phyloP scores from a whole-genome alignment of 2,888 invertebrate species.

The Beris chalybata region DNA sequence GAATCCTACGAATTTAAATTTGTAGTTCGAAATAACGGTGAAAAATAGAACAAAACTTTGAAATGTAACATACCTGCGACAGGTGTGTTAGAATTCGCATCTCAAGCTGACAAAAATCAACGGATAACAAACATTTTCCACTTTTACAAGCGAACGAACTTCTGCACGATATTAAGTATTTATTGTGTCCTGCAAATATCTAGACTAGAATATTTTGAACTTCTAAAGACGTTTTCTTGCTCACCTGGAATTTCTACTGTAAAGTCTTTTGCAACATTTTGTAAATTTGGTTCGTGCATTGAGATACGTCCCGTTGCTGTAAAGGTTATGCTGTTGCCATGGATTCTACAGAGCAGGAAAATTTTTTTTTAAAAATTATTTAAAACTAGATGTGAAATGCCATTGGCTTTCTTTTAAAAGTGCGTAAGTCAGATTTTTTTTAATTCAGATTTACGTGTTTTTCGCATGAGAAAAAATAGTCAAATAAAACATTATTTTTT shows the following conservation, averaged over 20 bases:
- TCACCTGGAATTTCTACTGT: conserved; percentile 54
- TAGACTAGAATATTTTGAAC: background rate
- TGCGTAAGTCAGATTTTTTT: too few species aligned
- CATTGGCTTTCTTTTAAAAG: too few species aligned
- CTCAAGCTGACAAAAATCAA: conserved; percentile 96
- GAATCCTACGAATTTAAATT: conserved; percentile 60
- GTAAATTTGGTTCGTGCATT: conserved; percentile 92
- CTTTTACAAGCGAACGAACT: conserved; percentile 67
- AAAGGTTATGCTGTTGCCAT: conserved; percentile 67
- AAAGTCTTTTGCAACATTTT: conserved; percentile 88
- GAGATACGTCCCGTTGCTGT: conserved; percentile 82
- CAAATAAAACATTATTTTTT: too few species aligned
- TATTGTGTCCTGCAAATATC: conserved; percentile 41
- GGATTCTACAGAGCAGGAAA: conserved; percentile 59
- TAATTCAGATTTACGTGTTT: too few species aligned
- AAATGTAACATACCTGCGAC: conserved; percentile 57
- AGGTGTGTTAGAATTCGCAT: conserved; percentile 91
- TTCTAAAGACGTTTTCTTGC: background rate
- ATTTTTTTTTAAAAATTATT: conserved; percentile 13
- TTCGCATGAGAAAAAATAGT: too few species aligned
- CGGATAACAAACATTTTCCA: conserved; percentile 74
- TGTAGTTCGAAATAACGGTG: too few species aligned
- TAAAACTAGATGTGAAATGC: too few species aligned
- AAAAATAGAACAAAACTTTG: too few species aligned
- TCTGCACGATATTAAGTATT: conserved; percentile 58